A percentile compares a stretch with the other conserved stretches of the same genome.
phyloP scores from a whole-genome alignment of 2,797 vertebrate genomes.

The Peromyscus melanophrys region DNA sequence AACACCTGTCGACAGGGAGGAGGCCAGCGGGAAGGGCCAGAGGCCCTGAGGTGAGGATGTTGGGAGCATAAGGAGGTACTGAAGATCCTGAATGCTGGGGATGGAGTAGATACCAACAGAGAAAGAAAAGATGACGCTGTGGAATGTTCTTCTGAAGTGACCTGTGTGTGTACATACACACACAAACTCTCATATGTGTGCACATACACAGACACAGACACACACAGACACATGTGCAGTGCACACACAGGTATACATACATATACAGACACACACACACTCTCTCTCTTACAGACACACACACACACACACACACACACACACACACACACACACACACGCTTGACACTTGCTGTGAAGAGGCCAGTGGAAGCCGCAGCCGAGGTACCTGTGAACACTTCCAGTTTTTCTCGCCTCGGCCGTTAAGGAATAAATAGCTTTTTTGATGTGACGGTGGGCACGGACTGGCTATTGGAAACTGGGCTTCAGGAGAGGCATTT shows the following conservation, averaged over 20 bases:
- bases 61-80: fast-evolving
- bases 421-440: not conserved
- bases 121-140: too few species aligned
- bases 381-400: conserved; percentile 21
- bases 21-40: not conserved
- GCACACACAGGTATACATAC: not conserved
- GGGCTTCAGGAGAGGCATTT: not conserved
- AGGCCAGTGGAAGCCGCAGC: not conserved
- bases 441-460: not conserved
- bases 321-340: not conserved
- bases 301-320: not conserved
- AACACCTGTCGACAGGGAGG: too few species aligned
- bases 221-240: not conserved
- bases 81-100: not conserved
- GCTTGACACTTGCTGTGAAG: not conserved
- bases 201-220: not conserved
- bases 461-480: not conserved
- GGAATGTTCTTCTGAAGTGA: not conserved
- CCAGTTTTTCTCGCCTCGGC: conserved; percentile 6
- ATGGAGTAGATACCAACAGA: not conserved
- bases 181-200: too few species aligned
- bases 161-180: too few species aligned
- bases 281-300: not conserved
- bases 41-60: not conserved
- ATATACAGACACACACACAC: not conserved